A percentile compares a stretch with the other conserved stretches of the same genome.
These are phyloP conservation scores for Dendrocincla tyrannina DNA, from an alignment of 2,797 vertebrate species.

Conservation along the genomic window DNA sequence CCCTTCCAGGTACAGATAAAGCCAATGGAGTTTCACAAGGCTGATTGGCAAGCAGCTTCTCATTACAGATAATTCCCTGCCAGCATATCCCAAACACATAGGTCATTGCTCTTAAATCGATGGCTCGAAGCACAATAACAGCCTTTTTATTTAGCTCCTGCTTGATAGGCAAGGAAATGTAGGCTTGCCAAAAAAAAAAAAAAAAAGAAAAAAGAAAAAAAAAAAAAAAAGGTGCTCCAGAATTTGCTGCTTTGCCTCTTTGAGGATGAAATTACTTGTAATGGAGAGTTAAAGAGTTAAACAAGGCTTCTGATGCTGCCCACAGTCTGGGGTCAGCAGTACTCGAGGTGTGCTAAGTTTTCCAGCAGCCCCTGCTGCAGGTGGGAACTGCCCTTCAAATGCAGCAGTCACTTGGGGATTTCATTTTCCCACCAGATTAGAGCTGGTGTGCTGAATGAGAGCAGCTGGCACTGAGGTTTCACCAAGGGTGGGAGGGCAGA, in stretches of 20 bases:
- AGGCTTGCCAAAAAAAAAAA: background rate
- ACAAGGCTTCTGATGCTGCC: background rate
- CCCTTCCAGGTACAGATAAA: constrained; percentile 29
- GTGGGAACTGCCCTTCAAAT: background rate
- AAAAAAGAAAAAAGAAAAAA: background rate
- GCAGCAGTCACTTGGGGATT: accelerated
- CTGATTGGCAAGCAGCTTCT: constrained; percentile 67
- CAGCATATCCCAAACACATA: constrained; percentile 61
- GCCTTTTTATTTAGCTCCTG: constrained; percentile 68
- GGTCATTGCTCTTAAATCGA: constrained; percentile 76
- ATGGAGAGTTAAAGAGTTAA: background rate
- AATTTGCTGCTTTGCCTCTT: background rate
- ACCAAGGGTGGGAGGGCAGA: background rate
- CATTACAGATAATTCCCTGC: constrained; percentile 70
- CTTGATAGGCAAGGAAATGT: constrained; percentile 54
- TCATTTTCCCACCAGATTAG: background rate
- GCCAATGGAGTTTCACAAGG: constrained; percentile 9
- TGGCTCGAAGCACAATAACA: constrained; percentile 66
- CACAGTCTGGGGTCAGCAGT: background rate
- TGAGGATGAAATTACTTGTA: background rate
- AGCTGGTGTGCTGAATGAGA: background rate
- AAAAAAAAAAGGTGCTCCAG: background rate
- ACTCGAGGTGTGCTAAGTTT: accelerated
- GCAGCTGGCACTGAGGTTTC: background rate
- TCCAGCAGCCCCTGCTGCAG: background rate